Base-by-base conservation (phyloP, 2,888 invertebrate species). In the Lasius fuliginosus region DNA sequence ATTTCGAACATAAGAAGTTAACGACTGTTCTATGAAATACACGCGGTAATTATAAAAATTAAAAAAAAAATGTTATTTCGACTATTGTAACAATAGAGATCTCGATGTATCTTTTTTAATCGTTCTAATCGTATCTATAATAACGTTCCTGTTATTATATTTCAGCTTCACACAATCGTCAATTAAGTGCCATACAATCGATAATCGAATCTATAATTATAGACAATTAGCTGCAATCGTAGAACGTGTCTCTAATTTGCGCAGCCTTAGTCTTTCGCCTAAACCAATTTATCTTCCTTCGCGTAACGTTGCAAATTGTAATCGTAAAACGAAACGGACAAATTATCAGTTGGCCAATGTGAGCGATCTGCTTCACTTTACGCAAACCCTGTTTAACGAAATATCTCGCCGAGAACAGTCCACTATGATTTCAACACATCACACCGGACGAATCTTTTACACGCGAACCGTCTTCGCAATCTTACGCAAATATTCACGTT, bases 281-380 rank as follows among this genome's bases (percentile, higher is more conserved):
- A 71, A 15, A 30, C 1, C n/a, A 40, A 74, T 71, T 56, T 53
- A 12, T 8, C 4, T 27, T 15, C 4, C 23, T 58, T 60, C 40
- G 40, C 58, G 40, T 8, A n/a, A 60, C 23, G 11, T 33, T 36
- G 23, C 18, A 18, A 1, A 40, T 58, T 12, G 33, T 75, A 75
- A 65, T 65, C 18, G 75, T 65, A 75, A n/a, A 18, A 75, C 15
- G 11, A 46, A 15, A 49, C 65, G 36, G 12, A 8, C 65, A 49
- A 49, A 76, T 76, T 76, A 65, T 65, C 75, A 65, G 36, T 76
- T 76, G 65, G 49, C 49, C 12, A 65, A 46, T 65, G 23, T 23
- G 23, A 23, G 23, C 64, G 75, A 76, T 65, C 65, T 49, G 6
- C 36, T 76, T 65, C 46, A 65, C 46, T 62, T 76, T 65, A 49